Base-by-base conservation (phyloP, 1,140 invertebrate species). In the Nylanderia fulva region DNA sequence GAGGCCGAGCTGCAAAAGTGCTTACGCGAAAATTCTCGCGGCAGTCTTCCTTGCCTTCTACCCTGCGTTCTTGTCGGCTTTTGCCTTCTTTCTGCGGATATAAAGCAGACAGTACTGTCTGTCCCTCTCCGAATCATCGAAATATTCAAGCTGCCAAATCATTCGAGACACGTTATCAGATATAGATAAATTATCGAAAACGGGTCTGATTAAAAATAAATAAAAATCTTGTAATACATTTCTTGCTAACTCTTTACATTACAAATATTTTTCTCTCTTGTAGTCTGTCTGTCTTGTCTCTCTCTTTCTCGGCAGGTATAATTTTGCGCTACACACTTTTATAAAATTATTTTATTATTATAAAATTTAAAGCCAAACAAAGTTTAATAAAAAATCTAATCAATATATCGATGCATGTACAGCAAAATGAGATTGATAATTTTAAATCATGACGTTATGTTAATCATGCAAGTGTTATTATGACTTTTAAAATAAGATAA, bases 1-100 rank as follows among this genome's bases (percentile, higher is more conserved):
- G 66, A 68, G 56, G 54, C 72, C 42, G 58, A 71, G 48, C 77
- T 71, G 80, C 75, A 86, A 90, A 90, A 90, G 86, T 90, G 87
- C 88, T 84, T 85, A 77, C 77, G 68, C 68, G 76, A 82, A 68
- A 87, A 80, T 87, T 90, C 60, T 76, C 61, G 39, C 27, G 61
- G 61, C 85, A 66, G 45, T 64, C 68, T 71, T n/a, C 42, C 27
- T 71, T 29, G 54, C 42, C 39, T 61, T 84, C 33, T 36, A 27
- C 33, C 36, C n/a, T 18, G 45, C 45, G 7, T 64, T 71, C 63
- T 71, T 13, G 18, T 39, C 52, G 52, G 18, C 24, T 74, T 39
- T 83, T 45, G 1, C 13, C 27, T 21, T 8, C 33, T 36, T 71
- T 82, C 48, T 61, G 11, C 39, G 52, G 27, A 48, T 52, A 7